phyloP scores from a whole-genome alignment of 2,113 vertebrate species.

The Isurus oxyrinchus region DNA sequence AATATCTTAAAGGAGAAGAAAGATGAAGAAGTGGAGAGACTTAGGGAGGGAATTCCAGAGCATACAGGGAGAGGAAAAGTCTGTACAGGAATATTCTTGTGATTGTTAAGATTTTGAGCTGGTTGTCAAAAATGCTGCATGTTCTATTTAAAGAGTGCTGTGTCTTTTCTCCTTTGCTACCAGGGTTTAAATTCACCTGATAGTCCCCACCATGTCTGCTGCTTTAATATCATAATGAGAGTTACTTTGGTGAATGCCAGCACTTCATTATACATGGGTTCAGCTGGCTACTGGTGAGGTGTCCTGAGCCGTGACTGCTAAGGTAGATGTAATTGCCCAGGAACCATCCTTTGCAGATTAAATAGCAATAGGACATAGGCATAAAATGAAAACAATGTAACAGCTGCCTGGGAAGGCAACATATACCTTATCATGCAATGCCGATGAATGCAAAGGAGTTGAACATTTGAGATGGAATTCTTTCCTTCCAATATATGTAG shows the following conservation, averaged over 20 bases:
- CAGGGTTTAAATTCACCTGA: background rate
- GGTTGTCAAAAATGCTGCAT: background rate
- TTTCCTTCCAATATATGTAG: background rate
- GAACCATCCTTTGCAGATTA: background rate
- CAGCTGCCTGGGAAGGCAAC: background rate
- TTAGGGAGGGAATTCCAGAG: background rate
- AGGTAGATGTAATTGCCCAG: background rate
- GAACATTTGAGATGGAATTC: background rate
- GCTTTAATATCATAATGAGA: background rate
- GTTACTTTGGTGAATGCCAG: background rate
- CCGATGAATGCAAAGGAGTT: background rate
- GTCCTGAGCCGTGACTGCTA: background rate
- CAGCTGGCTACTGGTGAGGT: background rate
- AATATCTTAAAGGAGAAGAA: background rate
- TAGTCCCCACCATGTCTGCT: background rate
- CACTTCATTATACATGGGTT: background rate
- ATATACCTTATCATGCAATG: background rate
- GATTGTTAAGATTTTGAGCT: background rate
- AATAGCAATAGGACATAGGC: background rate
- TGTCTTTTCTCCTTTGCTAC: background rate
- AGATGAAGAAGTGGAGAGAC: background rate
- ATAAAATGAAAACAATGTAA: background rate
- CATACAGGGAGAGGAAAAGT: background rate
- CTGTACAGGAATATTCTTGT: background rate
- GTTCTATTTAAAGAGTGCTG: background rate